Conservation (phyloP, 1,140 invertebrate species). For the Drosophila ironensis region DNA sequence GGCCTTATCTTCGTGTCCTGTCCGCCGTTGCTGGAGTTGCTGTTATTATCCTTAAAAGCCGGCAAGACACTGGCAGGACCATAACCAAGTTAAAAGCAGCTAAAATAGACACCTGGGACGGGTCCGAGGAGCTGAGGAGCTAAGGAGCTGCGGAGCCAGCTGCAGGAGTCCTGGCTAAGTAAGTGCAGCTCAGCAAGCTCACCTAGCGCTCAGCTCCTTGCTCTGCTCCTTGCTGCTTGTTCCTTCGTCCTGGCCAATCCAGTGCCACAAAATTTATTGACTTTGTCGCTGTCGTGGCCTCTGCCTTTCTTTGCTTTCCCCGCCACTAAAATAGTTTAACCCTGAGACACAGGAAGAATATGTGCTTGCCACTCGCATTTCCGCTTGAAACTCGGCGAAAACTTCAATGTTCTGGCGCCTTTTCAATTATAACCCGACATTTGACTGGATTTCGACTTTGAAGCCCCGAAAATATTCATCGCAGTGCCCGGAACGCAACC, state of each 20-base stretch:
- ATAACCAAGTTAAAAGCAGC: conserved; percentile 72
- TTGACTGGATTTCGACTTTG: too few relatives aligned
- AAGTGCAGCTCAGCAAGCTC: conserved; percentile 50
- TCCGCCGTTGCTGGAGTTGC: not conserved
- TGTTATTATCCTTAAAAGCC: conserved; percentile 60
- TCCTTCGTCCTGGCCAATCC: conserved; percentile 59
- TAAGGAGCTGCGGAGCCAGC: not conserved
- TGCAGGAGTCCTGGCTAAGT: conserved; percentile 42
- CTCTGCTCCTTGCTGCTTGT: not conserved
- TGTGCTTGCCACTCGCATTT: too few relatives aligned
- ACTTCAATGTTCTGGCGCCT: too few relatives aligned
- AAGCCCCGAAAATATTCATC: not conserved
- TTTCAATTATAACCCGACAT: too few relatives aligned
- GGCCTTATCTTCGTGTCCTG: not conserved
- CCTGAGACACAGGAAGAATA: not conserved
- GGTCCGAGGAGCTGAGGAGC: not conserved
- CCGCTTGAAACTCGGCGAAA: too few relatives aligned
- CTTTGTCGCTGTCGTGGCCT: conserved; percentile 65
- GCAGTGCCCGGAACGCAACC: not conserved
- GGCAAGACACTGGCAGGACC: conserved; percentile 54
- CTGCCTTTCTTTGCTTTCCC: not conserved
- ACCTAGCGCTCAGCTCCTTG: not conserved
- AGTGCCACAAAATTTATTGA: conserved; percentile 73
- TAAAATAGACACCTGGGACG: conserved; percentile 75
- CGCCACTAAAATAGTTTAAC: not conserved